Base-by-base conservation (phyloP, 2,113 vertebrate genomes). In the Callopanchax toddi region DNA sequence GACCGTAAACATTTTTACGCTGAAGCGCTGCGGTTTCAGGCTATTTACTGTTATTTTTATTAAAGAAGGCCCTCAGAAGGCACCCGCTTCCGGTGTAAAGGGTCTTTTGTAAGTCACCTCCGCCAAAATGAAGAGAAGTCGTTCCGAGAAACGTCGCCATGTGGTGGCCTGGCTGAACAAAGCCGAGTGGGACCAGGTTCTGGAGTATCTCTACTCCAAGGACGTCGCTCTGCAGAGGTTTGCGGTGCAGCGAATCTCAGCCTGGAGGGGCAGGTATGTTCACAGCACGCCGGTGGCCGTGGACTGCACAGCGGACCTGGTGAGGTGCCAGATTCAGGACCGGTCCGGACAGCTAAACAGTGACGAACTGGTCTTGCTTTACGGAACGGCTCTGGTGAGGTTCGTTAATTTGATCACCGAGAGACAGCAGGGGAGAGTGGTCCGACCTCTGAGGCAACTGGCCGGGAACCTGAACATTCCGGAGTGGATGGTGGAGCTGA, bases 321-420 rank as follows among this genome's bases (percentile, higher is more conserved):
- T 98, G 20, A 81, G 94, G 20, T 97, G 96, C 80, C 97, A 97
- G 78, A 93, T 97, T 16, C 83, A 96, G 40, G 96, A 99, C 89
- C 80, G 89, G 22, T 89, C 91, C 2, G 95, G 93, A 12, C 91
- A 88, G 26, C 36, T 97, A 86, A 91, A 90, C 37, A 89, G 92
- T 0, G 92, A 95, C 0, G 97, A 97, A 9, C 91, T 99, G 78
- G 92, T 94, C 51, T 88, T 97, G 21, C 92, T 95, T 0, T 99
- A 98, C 0, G 96, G 96, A 3, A 87, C 95, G 54, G 95, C 96
- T 0, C 91, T 99, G 68, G 94, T 97, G 21, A 92, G 96, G 82
- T 98, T 97, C 84, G 94, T 96, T 40, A 98, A 99, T 81, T 87
- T 97, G 61, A 98, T 99, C 82, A 97, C 96, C 0, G 96, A 98